phyloP scores from a whole-genome alignment of 2,797 vertebrate genomes.

The Etheostoma perlongum region DNA sequence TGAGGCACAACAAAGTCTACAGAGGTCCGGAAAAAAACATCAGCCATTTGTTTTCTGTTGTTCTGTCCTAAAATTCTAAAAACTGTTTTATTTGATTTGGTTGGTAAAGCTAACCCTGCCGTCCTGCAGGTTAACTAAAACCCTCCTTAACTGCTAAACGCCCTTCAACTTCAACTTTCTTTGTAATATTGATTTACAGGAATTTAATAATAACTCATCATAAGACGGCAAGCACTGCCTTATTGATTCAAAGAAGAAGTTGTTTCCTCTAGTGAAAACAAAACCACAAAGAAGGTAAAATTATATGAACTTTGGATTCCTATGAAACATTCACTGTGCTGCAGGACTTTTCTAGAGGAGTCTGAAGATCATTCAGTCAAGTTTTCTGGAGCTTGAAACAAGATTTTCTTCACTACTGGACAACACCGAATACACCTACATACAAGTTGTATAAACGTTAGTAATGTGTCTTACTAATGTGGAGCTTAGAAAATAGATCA shows the following conservation, averaged over 20 bases:
- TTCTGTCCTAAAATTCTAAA: not conserved
- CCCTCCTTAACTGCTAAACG: not conserved
- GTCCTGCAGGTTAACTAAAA: not conserved
- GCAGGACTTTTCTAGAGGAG: not conserved
- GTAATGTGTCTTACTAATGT: not conserved
- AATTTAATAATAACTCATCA: not conserved
- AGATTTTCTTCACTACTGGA: not conserved
- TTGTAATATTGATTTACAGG: not conserved
- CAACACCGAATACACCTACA: not conserved
- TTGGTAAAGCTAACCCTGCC: not conserved
- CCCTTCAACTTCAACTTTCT: not conserved
- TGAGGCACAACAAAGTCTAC: not conserved
- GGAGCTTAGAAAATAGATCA: not conserved
- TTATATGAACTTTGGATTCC: not conserved
- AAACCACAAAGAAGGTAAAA: not conserved
- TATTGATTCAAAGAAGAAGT: not conserved
- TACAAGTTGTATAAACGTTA: not conserved
- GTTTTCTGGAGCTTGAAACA: not conserved
- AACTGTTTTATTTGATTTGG: not conserved
- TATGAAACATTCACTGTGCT: not conserved
- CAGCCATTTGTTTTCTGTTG: not conserved
- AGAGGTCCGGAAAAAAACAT: constrained; percentile 8
- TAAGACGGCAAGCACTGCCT: not conserved
- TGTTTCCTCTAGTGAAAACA: not conserved
- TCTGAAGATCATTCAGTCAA: not conserved